Evolutionary conservation across 2,113 vertebrate genomes (phyloP), one percentile per base, ranked within the genome.

Genomic region (Melospiza melodia): DNA sequence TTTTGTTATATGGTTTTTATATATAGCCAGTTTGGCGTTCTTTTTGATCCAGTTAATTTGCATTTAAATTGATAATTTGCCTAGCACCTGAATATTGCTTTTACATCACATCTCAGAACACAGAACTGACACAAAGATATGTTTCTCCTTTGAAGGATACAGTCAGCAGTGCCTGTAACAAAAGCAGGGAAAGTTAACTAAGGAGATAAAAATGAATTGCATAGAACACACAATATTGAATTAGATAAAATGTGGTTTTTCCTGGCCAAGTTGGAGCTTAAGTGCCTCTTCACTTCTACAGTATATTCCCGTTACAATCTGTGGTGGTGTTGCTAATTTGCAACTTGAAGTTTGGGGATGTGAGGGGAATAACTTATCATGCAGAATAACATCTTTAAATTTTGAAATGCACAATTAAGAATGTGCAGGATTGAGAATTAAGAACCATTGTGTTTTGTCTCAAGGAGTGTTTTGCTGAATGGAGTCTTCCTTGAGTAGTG

Each of bases 11-110:
- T 51, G 5, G 11, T 72, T 81, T 97, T 93, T 92, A 35, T 95
- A 81, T 78, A 58, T 92, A 91, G 25, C 52, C 54, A 92, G 62
- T 93, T 97, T 37, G 86, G 21, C 71, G 66, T 51, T 96, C 2
- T 43, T 97, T 86, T 76, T 62, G 14, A 57, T 91, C 12, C 6
- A n/a, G 11, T 68, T 89, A 81, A 95, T 97, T 97, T 97, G 71
- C 81, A 91, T 97, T 97, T 97, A 94, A 89, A 96, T 97, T 76
- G 87, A 51, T 74, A 84, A 80, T 51, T 59, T 59, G 35, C 31
- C 51, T 77, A 52, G 52, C 59, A 71, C 68, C 68, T 85, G 81
- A 37, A 24, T 92, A 84, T 97, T 95, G 59, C 51, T 77, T 93
- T 87, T 90, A n/a, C 30, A 23, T 44, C 46, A 63, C 20, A 19